phyloP scores from a whole-genome alignment of 2,888 invertebrate genomes.

The Pocota personata region DNA sequence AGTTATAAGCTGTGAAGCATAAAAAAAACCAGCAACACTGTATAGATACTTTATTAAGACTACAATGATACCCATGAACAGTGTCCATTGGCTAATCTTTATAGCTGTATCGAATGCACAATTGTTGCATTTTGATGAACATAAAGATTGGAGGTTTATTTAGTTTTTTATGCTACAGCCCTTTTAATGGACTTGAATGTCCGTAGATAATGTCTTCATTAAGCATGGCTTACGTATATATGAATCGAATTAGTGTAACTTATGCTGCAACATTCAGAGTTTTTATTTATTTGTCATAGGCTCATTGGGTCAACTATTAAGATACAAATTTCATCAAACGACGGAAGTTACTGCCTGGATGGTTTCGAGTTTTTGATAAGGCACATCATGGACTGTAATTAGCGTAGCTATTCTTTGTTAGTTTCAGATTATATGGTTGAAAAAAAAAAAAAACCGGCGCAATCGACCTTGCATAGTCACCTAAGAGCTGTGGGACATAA shows the following conservation, averaged over 20 bases:
- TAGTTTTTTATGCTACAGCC: neutral
- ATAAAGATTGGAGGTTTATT: slow-evolving; percentile 30
- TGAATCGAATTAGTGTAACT: neutral
- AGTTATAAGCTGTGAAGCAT: slow-evolving; percentile 16
- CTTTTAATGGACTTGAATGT: neutral
- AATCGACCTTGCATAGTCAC: neutral
- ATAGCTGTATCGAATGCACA: neutral
- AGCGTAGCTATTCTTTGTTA: neutral
- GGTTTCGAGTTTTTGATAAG: neutral
- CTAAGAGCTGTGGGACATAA: no score
- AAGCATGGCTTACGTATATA: neutral
- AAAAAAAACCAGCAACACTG: neutral
- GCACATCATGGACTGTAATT: neutral
- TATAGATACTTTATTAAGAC: neutral
- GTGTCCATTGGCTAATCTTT: slow-evolving; percentile 8
- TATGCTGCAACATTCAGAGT: neutral
- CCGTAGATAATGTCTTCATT: slow-evolving; percentile 12
- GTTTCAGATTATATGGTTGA: neutral
- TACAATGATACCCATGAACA: neutral
- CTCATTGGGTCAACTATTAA: neutral
- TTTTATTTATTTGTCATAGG: neutral
- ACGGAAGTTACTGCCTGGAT: neutral
- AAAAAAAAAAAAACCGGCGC: neutral
- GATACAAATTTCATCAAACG: neutral
- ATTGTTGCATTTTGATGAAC: slow-evolving; percentile 29